These are phyloP conservation scores for Eilema caniola DNA, from an alignment of 2,888 invertebrate species.

Conservation along the genomic window DNA sequence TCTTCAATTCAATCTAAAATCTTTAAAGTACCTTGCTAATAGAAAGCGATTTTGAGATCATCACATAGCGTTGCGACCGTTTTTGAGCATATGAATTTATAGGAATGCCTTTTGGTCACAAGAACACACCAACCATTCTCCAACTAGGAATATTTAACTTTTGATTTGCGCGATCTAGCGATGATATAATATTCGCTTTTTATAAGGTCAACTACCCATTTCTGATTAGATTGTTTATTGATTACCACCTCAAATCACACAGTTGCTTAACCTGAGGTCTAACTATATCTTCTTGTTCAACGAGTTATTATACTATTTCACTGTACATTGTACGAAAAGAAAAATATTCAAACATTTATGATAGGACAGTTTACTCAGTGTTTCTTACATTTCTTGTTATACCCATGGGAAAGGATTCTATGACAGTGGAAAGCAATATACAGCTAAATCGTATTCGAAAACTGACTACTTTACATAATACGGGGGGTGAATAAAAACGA, in stretches of 20 bases:
- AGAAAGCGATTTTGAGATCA: background rate
- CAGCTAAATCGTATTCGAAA: constrained; percentile 28
- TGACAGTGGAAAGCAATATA: background rate
- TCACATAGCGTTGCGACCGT: background rate
- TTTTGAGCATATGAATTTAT: background rate
- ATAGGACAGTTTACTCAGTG: background rate
- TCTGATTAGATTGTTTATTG: background rate
- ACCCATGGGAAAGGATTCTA: background rate
- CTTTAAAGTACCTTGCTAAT: background rate
- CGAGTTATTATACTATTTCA: background rate
- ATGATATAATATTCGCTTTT: background rate
- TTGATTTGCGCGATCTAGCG: background rate
- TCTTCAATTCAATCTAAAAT: background rate
- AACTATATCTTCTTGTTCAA: background rate
- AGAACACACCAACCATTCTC: background rate
- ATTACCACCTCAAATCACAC: background rate
- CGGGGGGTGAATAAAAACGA: constrained; percentile 9
- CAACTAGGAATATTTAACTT: background rate
- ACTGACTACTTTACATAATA: background rate
- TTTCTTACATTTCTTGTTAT: background rate
- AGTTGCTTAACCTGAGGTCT: background rate
- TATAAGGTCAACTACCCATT: background rate
- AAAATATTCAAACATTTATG: background rate
- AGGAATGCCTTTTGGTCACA: background rate
- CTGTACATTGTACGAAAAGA: background rate